Base-by-base conservation (phyloP, 2,888 invertebrate genomes). In the Stenoptilia bipunctidactyla region DNA sequence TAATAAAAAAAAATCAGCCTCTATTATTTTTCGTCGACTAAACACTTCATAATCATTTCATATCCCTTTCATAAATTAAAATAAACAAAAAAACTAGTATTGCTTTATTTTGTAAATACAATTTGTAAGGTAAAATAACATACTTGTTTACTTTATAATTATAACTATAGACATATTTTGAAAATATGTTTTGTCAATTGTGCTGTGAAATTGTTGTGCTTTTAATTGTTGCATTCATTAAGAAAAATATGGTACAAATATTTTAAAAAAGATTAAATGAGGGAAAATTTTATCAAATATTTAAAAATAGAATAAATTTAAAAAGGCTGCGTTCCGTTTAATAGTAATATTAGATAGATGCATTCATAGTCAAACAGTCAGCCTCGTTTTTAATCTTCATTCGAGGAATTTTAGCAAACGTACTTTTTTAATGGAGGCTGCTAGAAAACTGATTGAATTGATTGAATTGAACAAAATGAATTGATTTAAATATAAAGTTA, bases 131-230 rank as follows among this genome's bases (percentile, higher is more conserved):
- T 77, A 74, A n/a, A n/a, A 73, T 34, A 14, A 30, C 30, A 8
- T 30, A 25, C 5, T 25, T 25, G 73, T 75, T 72, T 77, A 76
- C 71, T 70, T 77, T 73, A 79, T 79, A 79, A 79, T 61, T 74
- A 67, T n/a, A n/a, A n/a, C 69, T 72, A 69, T 75, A 69, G 67
- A 77, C 79, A 82, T 82, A 80, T 82, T 80, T 82, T 68, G 71
- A 80, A 82, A 80, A 80, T 82, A 79, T 80, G 77, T 80, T 82
- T 80, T 82, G 75, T 83, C 83, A 80, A 82, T 83, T 82, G 83
- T 79, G 77, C 79, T 80, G 79, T 82, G 82, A 83, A 54, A 56
- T 51, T 49, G 45, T 53, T 56, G 61, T 55, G 63, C 45, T 56
- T 59, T 67, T 61, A 60, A 70, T 70, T 76, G 63, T 56, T 71